Base-by-base conservation (phyloP, 2,113 vertebrate genomes). In the Crocuta crocuta region DNA sequence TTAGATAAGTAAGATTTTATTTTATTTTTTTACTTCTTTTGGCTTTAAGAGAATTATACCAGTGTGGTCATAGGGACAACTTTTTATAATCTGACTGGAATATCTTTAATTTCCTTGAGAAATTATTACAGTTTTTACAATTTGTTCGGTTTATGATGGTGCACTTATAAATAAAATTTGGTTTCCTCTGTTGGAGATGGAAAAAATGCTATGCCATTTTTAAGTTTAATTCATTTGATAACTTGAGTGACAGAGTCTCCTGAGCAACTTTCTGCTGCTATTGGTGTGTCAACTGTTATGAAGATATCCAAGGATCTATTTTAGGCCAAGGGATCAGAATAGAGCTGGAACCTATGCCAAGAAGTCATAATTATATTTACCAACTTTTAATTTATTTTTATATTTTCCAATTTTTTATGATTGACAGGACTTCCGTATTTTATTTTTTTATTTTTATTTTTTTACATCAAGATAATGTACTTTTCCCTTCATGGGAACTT, bases 181-280 rank as follows among this genome's bases (percentile, higher is more conserved):
- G 0, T 4, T 35, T 68, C 93, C 39, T 94, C 16, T 61, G 68
- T 94, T 70, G 94, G 61, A 71, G 26, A 45, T 61, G 73, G 28
- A 58, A 90, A 90, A 61, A 76, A 71, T 87, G 63, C 65, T 80
- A 0, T 91, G 45, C 71, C 24, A 1, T 55, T 88, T 33, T 89
- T 81, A 48, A 26, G 35, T 71, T 96, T 89, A 93, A 55, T 94
- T 97, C 83, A 63, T 95, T 94, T 81, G 58, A 26, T 86, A 92
- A 50, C 28, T 91, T 53, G 70, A n/a, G 74, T 94, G 74, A n/a
- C 2, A 81, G 65, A 55, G 50, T 31, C n/a, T 33, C 58, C 28
- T 66, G 68, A 93, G 82, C 65, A 83, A 15, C 53, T 97, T 83
- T 91, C 28, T 94, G 70, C 35, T 39, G 70, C 35, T 39, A 0